A percentile compares a stretch with the other conserved stretches of the same genome.
phyloP scores from a whole-genome alignment of 2,113 vertebrate genomes.

The Mesocricetus auratus region DNA sequence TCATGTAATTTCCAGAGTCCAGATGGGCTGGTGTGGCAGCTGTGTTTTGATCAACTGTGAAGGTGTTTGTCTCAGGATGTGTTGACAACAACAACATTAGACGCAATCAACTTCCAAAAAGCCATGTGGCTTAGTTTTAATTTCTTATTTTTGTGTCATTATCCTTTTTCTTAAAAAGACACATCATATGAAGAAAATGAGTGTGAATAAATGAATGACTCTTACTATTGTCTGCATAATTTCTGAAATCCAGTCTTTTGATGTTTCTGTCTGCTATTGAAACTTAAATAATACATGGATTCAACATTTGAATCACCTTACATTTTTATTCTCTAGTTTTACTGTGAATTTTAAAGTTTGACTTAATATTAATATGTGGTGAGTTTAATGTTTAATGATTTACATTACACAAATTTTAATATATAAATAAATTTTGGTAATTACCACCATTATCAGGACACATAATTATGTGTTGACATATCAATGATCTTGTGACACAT shows the following conservation, averaged over 20 bases:
- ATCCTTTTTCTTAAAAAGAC: slow-evolving; percentile 4
- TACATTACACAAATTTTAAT: slow-evolving; percentile 11
- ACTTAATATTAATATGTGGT: slow-evolving; percentile 25
- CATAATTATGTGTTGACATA: neutral
- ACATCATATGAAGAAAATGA: slow-evolving; percentile 25
- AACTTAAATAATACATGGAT: slow-evolving; percentile 30
- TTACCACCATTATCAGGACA: neutral
- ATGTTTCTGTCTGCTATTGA: slow-evolving; percentile 27
- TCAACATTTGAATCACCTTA: slow-evolving; percentile 12
- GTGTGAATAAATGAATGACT: neutral
- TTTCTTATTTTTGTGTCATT: slow-evolving; percentile 48
- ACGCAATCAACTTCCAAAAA: slow-evolving; percentile 48
- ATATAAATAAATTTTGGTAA: neutral
- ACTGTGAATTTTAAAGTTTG: neutral
- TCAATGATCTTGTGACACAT: slow-evolving; percentile 10
- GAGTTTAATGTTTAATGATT: neutral
- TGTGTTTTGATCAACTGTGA: slow-evolving; percentile 68
- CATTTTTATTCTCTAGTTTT: slow-evolving; percentile 8
- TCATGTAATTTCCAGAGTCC: slow-evolving; percentile 57
- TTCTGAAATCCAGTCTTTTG: slow-evolving; percentile 4
- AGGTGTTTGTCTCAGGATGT: slow-evolving; percentile 60
- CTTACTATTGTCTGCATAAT: neutral
- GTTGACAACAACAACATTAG: slow-evolving; percentile 61
- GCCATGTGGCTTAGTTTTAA: slow-evolving; percentile 52
- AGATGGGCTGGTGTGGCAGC: slow-evolving; percentile 68